Evolutionary conservation across 2,888 invertebrate genomes (phyloP).

Genomic region (Eubasilissa splendida): DNA sequence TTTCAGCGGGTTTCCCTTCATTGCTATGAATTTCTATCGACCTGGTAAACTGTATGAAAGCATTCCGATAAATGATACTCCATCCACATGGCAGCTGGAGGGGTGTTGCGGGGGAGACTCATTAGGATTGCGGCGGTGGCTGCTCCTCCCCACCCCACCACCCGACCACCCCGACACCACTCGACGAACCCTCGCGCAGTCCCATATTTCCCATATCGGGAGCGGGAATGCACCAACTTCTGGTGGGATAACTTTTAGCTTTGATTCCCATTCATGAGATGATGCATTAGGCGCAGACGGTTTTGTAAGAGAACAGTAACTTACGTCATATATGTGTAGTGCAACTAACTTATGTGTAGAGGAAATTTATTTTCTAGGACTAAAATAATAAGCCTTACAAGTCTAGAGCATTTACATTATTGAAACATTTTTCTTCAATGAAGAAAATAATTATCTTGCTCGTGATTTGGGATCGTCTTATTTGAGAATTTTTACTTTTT

Average conservation of each 20-base stretch:
- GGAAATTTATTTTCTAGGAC: no score
- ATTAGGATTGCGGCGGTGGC: slow-evolving; percentile 51
- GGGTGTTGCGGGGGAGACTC: slow-evolving; percentile 36
- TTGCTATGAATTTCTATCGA: slow-evolving; percentile 33
- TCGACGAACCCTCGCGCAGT: neutral
- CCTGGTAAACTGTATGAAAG: slow-evolving; percentile 46
- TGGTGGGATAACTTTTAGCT: slow-evolving; percentile 43
- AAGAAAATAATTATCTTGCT: no score
- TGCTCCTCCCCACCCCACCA: slow-evolving; percentile 1
- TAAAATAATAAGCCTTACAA: no score
- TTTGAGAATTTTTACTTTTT: no score
- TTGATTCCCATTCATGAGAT: slow-evolving; percentile 49
- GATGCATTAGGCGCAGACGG: slow-evolving; percentile 45
- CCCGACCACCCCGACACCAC: neutral
- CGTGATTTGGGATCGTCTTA: no score
- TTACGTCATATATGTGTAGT: neutral
- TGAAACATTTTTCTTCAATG: no score
- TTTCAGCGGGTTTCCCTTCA: slow-evolving; percentile 18
- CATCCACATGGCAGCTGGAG: slow-evolving; percentile 19
- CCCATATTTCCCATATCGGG: slow-evolving; percentile 32
- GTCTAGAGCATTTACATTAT: no score
- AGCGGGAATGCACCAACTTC: slow-evolving; percentile 41
- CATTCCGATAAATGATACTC: slow-evolving; percentile 53
- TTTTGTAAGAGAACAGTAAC: slow-evolving; percentile 9
- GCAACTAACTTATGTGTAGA: neutral